Base-by-base conservation (phyloP, 2,797 vertebrate species). In the Aratinga solstitialis region DNA sequence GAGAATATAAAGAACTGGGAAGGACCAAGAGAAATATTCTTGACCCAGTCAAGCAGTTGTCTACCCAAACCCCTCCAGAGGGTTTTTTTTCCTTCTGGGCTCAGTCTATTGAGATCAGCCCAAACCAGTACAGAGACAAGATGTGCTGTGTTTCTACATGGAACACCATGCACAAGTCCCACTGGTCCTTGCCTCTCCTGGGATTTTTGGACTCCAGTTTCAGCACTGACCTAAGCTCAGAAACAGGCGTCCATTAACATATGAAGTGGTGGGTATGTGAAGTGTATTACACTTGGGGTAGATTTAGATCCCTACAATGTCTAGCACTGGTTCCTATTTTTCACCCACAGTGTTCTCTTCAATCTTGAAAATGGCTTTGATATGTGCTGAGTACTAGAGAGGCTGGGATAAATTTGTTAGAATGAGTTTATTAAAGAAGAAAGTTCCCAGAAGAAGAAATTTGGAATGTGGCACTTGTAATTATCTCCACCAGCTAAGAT, bases 371-470 rank as follows among this genome's bases (percentile, higher is more conserved):
- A 89, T 81, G 87, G 67, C 69, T 94, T 86, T 95, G 86, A 80
- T 90, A 56, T 53, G 67, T 87, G 81, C 93, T 87, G 74, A 89
- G 74, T 50, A 82, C 63, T 14, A 0, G 54, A 89, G 84, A 79
- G 83, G 63, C 83, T 95, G 67, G 80, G 92, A 93, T 90, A 89
- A 93, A 79, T 94, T 95, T 93, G 80, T 84, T 89, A 95, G 77
- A 87, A 95, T 62, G 66, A 87, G 59, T 95, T 95, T 89, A 94
- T 94, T 95, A 95, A 93, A 87, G 86, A 81, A 67, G 65, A 87
- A 74, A 93, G 80, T 71, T 87, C 92, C 86, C 42, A 7, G 80
- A 81, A 92, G 92, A 90, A 96, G 86, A 84, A 94, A 95, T 89
- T 79, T 72, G 77, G 81, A 95, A 90, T 89, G 78, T 89, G 80